Conservation (phyloP, 2,888 invertebrate species). For the Gandaritis pyraliata region DNA sequence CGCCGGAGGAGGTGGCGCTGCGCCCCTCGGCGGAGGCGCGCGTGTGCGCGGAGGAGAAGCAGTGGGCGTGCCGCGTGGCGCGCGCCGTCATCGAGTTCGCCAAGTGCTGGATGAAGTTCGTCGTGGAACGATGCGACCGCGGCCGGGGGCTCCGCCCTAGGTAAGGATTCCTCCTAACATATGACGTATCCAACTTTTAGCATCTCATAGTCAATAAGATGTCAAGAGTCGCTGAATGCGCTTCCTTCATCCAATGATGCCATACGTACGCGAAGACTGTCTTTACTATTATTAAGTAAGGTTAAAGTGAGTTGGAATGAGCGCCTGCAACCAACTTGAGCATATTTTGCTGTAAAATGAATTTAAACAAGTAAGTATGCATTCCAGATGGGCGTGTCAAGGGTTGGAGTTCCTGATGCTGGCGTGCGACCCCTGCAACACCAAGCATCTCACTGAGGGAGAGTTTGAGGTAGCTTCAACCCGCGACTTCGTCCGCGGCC, state of each 20-base stretch:
- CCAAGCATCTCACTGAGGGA: constrained; percentile 89
- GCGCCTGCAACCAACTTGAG: no score
- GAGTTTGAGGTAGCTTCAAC: constrained; percentile 88
- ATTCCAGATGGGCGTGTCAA: constrained; percentile 92
- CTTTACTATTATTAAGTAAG: no score
- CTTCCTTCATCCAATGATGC: no score
- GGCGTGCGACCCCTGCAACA: constrained; percentile 93
- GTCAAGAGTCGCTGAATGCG: no score
- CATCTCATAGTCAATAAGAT: no score
- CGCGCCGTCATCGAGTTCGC: constrained; percentile 71
- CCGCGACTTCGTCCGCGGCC: no score
- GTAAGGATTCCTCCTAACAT: constrained; percentile 42
- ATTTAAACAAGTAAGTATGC: no score
- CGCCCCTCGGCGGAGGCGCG: constrained; percentile 10
- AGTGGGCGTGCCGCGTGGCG: constrained; percentile 65
- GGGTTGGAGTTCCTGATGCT: constrained; percentile 94
- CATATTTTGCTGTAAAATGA: no score
- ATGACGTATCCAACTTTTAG: no score
- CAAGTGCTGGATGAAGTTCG: constrained; percentile 96
- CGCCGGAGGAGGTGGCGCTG: constrained; percentile 37
- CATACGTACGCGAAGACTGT: no score
- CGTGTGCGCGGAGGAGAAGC: constrained; percentile 48
- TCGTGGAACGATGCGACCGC: constrained; percentile 91
- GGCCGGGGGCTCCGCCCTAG: constrained; percentile 91
- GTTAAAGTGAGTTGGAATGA: no score